A percentile compares a stretch with the other conserved stretches of the same genome.
Evolutionary conservation across 2,888 invertebrate species (phyloP).

Genomic region (Prosopocoilus inquinatus): DNA sequence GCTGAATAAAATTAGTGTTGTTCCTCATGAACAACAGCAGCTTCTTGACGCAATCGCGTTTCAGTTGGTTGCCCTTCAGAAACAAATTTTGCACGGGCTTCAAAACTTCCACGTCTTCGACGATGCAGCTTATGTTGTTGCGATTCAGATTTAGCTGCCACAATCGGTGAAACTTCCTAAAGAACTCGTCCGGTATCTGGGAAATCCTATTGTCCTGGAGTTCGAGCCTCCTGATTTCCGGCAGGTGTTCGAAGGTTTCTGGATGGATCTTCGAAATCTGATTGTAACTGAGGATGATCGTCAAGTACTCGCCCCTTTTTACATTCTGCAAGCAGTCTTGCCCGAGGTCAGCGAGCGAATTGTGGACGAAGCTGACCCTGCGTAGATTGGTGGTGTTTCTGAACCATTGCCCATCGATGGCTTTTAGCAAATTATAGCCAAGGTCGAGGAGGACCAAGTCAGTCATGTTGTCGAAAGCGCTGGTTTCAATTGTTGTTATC

Average conservation of each 20-base stretch:
- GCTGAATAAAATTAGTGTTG: conserved; percentile 1
- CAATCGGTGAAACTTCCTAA: neutral
- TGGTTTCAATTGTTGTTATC: neutral
- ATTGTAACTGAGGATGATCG: neutral
- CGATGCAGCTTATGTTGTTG: neutral
- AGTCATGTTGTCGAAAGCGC: conserved; percentile 7
- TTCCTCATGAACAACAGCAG: neutral
- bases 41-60: neutral
- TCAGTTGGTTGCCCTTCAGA: neutral
- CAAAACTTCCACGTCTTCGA: neutral
- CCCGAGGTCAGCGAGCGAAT: neutral
- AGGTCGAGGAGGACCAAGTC: neutral
- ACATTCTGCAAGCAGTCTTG: neutral
- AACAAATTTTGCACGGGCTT: neutral
- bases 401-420: conserved; percentile 6
- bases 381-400: neutral
- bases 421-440: neutral
- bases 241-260: neutral
- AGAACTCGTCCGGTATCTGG: neutral
- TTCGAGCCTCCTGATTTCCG: neutral
- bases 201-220: neutral
- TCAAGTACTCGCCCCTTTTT: neutral
- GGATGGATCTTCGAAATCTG: neutral
- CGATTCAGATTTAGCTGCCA: neutral
- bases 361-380: neutral